Evolutionary conservation across 35 echinoderm and acorn worm genomes (phyloP).

Genomic region (Holothuria glaberrima): DNA sequence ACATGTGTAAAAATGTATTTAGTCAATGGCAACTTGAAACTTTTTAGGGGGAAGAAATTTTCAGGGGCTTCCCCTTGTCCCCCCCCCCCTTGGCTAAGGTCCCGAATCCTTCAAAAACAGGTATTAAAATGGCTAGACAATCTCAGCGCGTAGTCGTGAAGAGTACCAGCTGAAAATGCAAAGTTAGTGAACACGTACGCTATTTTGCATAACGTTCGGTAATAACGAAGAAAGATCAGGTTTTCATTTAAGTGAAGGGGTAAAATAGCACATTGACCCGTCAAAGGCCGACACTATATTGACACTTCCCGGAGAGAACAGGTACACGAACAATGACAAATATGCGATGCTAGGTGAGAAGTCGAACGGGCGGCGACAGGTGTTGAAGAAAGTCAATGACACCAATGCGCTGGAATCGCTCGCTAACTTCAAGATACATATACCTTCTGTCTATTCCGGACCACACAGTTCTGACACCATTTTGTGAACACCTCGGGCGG

Average conservation of each 20-base stretch:
- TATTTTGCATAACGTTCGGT: neutral
- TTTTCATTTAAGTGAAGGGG: neutral
- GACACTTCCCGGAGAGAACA: neutral
- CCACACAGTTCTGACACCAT: slow-evolving; percentile 51
- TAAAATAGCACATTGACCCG: neutral
- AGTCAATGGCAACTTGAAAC: too few species aligned
- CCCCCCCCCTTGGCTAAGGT: too few species aligned
- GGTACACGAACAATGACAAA: slow-evolving; percentile 6
- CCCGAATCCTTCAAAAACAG: too few species aligned
- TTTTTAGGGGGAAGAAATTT: too few species aligned
- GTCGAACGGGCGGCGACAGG: slow-evolving; percentile 28
- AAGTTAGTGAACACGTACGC: too few species aligned
- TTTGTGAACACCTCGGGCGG: slow-evolving; percentile 38
- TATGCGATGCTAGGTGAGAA: slow-evolving; percentile 21
- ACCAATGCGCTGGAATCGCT: slow-evolving; percentile 12
- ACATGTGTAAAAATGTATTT: too few species aligned
- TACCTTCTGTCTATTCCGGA: slow-evolving; percentile 5
- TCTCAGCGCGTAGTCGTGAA: too few species aligned
- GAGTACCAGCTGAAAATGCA: too few species aligned
- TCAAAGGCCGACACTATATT: neutral
- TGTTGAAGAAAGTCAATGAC: slow-evolving; percentile 50
- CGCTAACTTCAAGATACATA: neutral
- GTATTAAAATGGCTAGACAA: too few species aligned
- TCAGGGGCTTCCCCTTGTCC: too few species aligned
- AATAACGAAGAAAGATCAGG: neutral